Conservation (phyloP, 2,888 invertebrate species). For the Cistogaster globosa region DNA sequence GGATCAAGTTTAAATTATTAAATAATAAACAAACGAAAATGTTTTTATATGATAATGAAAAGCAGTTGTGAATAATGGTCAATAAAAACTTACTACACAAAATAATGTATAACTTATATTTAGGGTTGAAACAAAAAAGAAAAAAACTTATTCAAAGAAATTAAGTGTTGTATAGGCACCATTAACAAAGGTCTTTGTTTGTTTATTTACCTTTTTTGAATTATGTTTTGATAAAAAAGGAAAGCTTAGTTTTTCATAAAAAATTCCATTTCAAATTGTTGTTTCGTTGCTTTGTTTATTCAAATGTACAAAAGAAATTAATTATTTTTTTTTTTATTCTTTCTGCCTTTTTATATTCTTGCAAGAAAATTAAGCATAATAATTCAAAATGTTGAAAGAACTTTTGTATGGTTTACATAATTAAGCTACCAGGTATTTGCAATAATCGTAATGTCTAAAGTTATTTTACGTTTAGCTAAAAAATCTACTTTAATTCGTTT, state of each 20-base stretch:
- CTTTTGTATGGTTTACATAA: background rate
- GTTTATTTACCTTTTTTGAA: background rate
- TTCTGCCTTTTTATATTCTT: background rate
- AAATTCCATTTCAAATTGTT: background rate
- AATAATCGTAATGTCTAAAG: background rate
- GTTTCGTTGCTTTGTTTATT: background rate
- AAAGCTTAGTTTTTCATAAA: background rate
- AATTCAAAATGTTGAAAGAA: slow-evolving; percentile 2
- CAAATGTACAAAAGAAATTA: background rate
- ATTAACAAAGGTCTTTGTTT: background rate
- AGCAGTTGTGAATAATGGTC: slow-evolving; percentile 8
- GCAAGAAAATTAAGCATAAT: background rate
- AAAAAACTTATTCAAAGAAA: background rate
- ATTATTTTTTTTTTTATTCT: background rate
- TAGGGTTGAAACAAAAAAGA: too few species aligned
- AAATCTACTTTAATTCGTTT: slow-evolving; percentile 24
- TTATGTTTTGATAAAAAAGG: background rate
- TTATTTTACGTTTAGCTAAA: slow-evolving; percentile 17
- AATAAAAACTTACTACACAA: too few species aligned
- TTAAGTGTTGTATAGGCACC: background rate
- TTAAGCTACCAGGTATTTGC: background rate
- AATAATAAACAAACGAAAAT: slow-evolving; percentile 57
- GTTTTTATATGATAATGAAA: slow-evolving; percentile 60
- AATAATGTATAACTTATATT: too few species aligned
- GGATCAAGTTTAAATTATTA: background rate